These are phyloP conservation scores for Drepanosiphum platanoidis DNA, from an alignment of 2,888 invertebrate genomes.

Conservation along the genomic window DNA sequence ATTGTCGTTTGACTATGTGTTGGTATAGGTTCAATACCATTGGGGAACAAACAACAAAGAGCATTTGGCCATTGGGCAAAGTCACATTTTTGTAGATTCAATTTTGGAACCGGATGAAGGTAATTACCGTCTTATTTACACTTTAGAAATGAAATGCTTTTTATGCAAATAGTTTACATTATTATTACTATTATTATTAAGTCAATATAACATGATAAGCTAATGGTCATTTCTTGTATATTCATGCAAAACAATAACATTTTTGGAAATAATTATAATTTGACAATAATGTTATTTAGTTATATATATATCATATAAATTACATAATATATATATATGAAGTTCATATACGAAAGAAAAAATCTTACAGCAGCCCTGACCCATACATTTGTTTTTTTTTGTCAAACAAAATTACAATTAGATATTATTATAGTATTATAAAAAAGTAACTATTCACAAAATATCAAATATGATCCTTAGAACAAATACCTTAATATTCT, in stretches of 20 bases:
- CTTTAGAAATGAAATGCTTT: conserved; percentile 7
- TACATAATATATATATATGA: conserved; percentile 29
- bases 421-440: conserved; percentile 35
- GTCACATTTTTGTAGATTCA: background rate
- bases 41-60: background rate
- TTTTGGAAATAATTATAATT: conserved; percentile 50
- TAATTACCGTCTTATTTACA: background rate
- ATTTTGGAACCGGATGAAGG: background rate
- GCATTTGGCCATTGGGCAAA: background rate
- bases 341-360: conserved; percentile 25
- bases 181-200: conserved; percentile 2
- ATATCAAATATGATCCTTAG: conserved; percentile 53
- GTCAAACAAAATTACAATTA: conserved; percentile 57
- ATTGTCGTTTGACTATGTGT: background rate
- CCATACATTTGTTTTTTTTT: conserved; percentile 52
- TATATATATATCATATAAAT: conserved; percentile 5
- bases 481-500: conserved; percentile 52
- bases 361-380: conserved; percentile 60
- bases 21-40: no score
- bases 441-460: conserved; percentile 60
- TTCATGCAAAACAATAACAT: conserved; percentile 61
- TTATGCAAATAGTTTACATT: conserved; percentile 31
- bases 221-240: conserved; percentile 57
- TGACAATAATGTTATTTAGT: conserved; percentile 52
- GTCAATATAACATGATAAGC: conserved; percentile 32